Conservation (phyloP, 2,113 vertebrate genomes). For the Equus przewalskii region DNA sequence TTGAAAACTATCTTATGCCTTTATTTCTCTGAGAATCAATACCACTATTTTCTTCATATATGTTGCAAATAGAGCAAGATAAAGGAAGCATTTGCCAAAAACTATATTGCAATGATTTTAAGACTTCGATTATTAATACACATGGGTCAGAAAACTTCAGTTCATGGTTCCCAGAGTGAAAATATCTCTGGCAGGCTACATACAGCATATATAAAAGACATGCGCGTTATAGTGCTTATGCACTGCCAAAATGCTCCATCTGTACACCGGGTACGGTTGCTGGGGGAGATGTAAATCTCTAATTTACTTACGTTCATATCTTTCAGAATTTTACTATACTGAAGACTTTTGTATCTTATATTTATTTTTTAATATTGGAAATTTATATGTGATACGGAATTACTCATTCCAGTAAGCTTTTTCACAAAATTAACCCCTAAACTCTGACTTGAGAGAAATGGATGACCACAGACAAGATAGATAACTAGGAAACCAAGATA, state of each 20-base stretch:
- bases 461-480: neutral
- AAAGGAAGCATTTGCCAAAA: slow-evolving; percentile 54
- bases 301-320: slow-evolving; percentile 58
- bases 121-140: slow-evolving; percentile 68
- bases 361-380: neutral
- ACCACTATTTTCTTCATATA: slow-evolving; percentile 12
- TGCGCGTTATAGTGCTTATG: neutral
- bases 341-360: slow-evolving; percentile 44
- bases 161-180: slow-evolving; percentile 68
- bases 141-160: slow-evolving; percentile 64
- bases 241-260: slow-evolving; percentile 58
- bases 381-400: neutral
- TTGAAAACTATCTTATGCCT: slow-evolving; percentile 59
- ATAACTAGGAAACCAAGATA: neutral
- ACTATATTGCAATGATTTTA: slow-evolving; percentile 58
- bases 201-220: slow-evolving; percentile 63
- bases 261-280: slow-evolving; percentile 26
- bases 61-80: slow-evolving; percentile 61
- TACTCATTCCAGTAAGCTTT: neutral
- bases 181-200: slow-evolving; percentile 63
- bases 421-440: slow-evolving; percentile 35
- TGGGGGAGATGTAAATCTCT: slow-evolving; percentile 37
- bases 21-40: slow-evolving; percentile 57
- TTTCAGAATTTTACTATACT: slow-evolving; percentile 36
- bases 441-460: neutral